A percentile compares a stretch with the other conserved stretches of the same genome.
phyloP scores from a whole-genome alignment of 2,113 vertebrate species.

The Illadopsis cleaveri region DNA sequence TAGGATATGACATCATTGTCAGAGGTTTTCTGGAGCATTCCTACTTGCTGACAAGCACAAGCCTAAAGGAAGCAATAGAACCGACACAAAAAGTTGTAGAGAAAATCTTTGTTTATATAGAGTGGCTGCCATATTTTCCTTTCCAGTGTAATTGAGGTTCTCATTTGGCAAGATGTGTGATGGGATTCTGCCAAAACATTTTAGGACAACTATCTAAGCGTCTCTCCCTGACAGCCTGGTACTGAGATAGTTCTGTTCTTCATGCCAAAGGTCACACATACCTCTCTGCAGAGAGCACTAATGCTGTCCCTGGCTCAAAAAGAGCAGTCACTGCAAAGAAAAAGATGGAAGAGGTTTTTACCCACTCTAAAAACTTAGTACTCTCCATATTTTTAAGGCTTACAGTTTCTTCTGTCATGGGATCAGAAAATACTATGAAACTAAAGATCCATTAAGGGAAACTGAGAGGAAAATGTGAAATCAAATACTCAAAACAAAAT shows the following conservation, averaged over 20 bases:
- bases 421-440: not conserved
- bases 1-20: slow-evolving; percentile 18
- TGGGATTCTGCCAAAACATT: not conserved
- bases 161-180: not conserved
- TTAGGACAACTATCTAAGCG: not conserved
- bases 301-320: not conserved
- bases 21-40: slow-evolving; percentile 31
- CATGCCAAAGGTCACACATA: not conserved
- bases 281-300: not conserved
- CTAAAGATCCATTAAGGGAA: not conserved
- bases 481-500: not conserved
- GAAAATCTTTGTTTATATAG: slow-evolving; percentile 44
- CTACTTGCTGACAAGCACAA: slow-evolving; percentile 13
- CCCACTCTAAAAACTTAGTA: not conserved
- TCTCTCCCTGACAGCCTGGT: not conserved
- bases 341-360: not conserved
- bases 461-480: not conserved
- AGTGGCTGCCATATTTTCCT: slow-evolving; percentile 23
- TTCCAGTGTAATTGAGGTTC: slow-evolving; percentile 14
- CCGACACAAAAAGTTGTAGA: not conserved
- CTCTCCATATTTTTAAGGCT: not conserved
- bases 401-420: not conserved
- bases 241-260: not conserved
- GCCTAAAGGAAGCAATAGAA: slow-evolving; percentile 8
- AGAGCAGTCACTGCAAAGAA: not conserved